Percentiles rank a stretch among this genome's conserved stretches.
Conservation (phyloP, 2,888 invertebrate species). For the Ichneumoninae sp. region DNA sequence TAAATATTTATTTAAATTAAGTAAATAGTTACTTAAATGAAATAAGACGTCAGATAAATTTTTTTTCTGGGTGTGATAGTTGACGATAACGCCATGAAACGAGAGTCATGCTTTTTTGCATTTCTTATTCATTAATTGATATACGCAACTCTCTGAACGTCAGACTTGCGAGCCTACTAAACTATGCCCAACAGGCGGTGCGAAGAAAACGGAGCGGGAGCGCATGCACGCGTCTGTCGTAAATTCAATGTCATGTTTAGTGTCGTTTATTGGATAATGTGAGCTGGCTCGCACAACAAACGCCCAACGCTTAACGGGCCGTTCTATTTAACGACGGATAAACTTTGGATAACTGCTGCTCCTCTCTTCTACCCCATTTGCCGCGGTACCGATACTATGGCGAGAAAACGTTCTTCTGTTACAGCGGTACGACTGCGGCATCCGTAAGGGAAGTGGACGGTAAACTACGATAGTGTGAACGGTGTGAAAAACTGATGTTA, state of each 20-base stretch:
- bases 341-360: constrained; percentile 69
- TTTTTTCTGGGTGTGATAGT: background rate
- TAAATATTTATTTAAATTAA: no score
- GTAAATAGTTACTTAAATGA: no score
- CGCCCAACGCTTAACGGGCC: constrained; percentile 75
- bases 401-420: constrained; percentile 46
- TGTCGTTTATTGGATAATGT: constrained; percentile 67
- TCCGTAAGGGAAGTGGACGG: constrained; percentile 40
- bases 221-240: constrained; percentile 28
- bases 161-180: background rate
- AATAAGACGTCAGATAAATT: no score
- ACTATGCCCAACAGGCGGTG: background rate
- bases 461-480: background rate
- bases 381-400: constrained; percentile 27
- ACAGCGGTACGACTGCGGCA: constrained; percentile 37
- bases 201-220: background rate
- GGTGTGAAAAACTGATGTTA: no score
- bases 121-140: background rate
- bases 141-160: background rate
- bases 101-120: no score
- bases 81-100: background rate
- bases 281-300: constrained; percentile 64
- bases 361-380: constrained; percentile 47
- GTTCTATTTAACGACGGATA: constrained; percentile 78
- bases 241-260: constrained; percentile 58